Base-by-base conservation (phyloP, 2,888 invertebrate genomes). In the Sinopyrophorus schimmeli region DNA sequence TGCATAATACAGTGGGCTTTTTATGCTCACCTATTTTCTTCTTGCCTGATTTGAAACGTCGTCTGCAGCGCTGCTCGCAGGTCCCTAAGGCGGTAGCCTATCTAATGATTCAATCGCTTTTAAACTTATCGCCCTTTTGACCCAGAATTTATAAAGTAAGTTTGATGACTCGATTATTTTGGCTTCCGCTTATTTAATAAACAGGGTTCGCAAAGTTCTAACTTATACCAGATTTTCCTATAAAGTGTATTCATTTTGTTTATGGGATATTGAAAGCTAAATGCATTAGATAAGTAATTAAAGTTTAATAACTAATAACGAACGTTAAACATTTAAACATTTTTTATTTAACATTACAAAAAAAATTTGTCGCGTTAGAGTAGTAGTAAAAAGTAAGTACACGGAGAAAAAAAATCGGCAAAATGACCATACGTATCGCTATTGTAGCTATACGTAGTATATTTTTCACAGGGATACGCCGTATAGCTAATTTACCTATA, bases 21-120 rank as follows among this genome's bases (percentile, higher is more conserved):
- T 49, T 49, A 43, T 49, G 27, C 38, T 49, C 43, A 49, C 38
- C 49, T 49, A 49, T 49, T 49, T 43, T 43, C 49, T 49, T 49
- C 35, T 14, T 31, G 30, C 38, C 38, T 49, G 42, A 43, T 38
- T 49, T 49, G 37, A 40, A 37, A 43, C 17, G 35, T 49, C 38
- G 42, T 32, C 49, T 42, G 23, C 37, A 26, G 38, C 30, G 15
- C 32, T n/a, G 14, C 17, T 30, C 35, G 26, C 24, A 37, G 31
- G 34, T 23, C 32, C 18, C 41, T 14, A 26, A 26, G 28, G 35
- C 34, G 28, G 30, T 47, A 32, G 23, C 32, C 37, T 38, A 35
- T 49, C 28, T 43, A 49, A 43, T 43, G 49, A 43, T 17, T 20
- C 38, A 42, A 49, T 47, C 32, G 26, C 47, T 34, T 30, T 42